Base-by-base conservation (phyloP, 2,797 vertebrate genomes). In the Meda fulgida region DNA sequence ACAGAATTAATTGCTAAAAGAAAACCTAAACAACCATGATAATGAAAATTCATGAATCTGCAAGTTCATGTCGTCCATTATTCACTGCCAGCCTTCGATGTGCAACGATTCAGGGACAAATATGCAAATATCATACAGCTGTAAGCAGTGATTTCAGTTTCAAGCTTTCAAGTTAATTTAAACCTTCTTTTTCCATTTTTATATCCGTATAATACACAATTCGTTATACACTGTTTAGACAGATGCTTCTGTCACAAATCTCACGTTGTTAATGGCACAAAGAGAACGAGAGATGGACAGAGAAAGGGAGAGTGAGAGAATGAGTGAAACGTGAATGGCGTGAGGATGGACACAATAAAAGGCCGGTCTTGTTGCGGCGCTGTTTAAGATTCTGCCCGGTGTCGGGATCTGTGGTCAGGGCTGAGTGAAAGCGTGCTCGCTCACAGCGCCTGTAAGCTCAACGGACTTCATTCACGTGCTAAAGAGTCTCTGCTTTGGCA, bases 401-500 rank as follows among this genome's bases (percentile, higher is more conserved):
- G 72, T 67, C 65, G 65, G 75, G 73, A 31, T 85, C 66, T 6
- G 66, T 60, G 83, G 76, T 78, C 83, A 79, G 77, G 40, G 13
- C 77, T 73, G 55, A 85, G 67, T 60, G 77, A 79, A 43, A 85
- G 77, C 34, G 95, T 94, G 95, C 95, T 92, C 91, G 91, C 93
- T 96, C 94, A 95, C 92, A 92, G 93, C 92, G 91, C 90, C 92
- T 94, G 95, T 94, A 92, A 92, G 93, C 93, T 94, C 95, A 95
- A 93, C 94, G 92, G 91, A 88, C 90, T 94, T 94, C 90, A 95
- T 97, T 97, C 95, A 96, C 93, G 94, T 93, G 92, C 92, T 93
- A 95, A 95, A 94, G 93, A 94, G 93, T 92, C 93, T 89, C n/a
- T 89, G 94, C 95, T 95, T 95, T 96, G 96, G 95, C 96, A 96